Percentiles rank a stretch among this genome's conserved stretches.
phyloP scores from a whole-genome alignment of 2,888 invertebrate genomes.

The Mesorhabditis spiculigera region DNA sequence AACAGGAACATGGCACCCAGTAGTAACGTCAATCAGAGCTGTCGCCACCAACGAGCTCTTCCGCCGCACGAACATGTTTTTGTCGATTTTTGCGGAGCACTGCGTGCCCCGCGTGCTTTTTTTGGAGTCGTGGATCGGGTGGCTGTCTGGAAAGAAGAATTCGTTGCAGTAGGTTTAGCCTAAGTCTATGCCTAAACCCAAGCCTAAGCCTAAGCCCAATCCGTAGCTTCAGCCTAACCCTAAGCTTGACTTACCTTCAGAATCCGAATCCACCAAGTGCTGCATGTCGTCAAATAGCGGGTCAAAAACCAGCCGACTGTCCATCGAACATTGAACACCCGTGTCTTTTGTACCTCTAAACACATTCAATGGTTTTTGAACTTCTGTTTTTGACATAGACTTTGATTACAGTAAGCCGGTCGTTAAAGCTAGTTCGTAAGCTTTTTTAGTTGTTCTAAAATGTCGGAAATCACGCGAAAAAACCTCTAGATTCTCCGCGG shows the following conservation, averaged over 20 bases:
- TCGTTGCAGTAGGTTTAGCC: background rate
- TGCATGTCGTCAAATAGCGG: conserved; percentile 6
- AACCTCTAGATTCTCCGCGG: too few relatives aligned
- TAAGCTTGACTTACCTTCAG: background rate
- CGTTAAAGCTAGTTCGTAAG: too few relatives aligned
- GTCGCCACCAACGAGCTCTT: background rate
- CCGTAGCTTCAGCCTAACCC: background rate
- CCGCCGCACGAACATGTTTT: conserved; percentile 1
- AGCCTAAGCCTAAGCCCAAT: too few relatives aligned
- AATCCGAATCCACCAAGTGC: background rate
- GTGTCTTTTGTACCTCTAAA: conserved; percentile 4
- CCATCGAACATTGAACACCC: background rate
- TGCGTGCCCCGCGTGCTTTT: background rate
- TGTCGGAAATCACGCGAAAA: too few relatives aligned
- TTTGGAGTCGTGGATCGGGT: background rate
- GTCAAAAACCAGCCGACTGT: background rate
- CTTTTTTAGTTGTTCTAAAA: too few relatives aligned
- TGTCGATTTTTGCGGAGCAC: conserved; percentile 6
- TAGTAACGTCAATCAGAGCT: background rate
- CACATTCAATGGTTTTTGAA: background rate
- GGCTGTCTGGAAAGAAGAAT: background rate
- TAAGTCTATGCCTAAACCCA: background rate
- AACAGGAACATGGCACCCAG: conserved; percentile 3
- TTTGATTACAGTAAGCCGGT: too few relatives aligned
- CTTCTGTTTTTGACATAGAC: too few relatives aligned